phyloP scores from a whole-genome alignment of 2,797 vertebrate species.

The Myioborus melanocephalus region DNA sequence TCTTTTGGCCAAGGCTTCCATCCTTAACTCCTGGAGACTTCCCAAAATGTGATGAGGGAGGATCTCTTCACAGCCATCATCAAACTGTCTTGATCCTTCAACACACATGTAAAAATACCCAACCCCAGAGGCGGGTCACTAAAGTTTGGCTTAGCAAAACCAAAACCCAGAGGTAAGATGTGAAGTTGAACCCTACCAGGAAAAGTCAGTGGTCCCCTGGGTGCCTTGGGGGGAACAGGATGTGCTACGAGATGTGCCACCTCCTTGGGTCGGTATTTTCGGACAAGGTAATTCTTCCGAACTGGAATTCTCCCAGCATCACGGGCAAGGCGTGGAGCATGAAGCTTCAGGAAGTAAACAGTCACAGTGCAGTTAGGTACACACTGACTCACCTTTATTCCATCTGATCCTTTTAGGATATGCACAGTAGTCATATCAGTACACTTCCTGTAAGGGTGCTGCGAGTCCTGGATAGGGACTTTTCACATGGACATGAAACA shows the following conservation, averaged over 20 bases:
- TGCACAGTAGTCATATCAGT: not conserved
- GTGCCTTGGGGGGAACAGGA: conserved; percentile 27
- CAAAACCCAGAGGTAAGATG: not conserved
- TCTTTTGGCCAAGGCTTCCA: conserved; percentile 79
- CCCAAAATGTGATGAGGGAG: conserved; percentile 90
- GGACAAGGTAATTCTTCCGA: conserved; percentile 62
- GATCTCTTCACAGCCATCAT: conserved; percentile 74
- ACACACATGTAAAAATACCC: not conserved
- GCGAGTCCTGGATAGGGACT: not conserved
- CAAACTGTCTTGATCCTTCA: conserved; percentile 65
- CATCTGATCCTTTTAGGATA: not conserved
- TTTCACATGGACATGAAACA: not conserved
- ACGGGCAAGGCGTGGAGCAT: conserved; percentile 50
- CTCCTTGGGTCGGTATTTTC: conserved; percentile 62
- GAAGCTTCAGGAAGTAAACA: conserved; percentile 72
- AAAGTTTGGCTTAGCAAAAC: not conserved
- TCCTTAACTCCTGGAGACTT: conserved; percentile 83
- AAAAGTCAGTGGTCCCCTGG: conserved; percentile 54
- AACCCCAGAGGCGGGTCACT: not conserved
- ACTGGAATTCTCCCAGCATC: conserved; percentile 44
- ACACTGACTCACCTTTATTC: not conserved
- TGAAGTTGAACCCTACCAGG: conserved; percentile 70
- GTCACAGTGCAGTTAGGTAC: not conserved
- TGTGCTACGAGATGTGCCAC: conserved; percentile 43
- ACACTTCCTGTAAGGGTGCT: not conserved